phyloP scores from a whole-genome alignment of 2,888 invertebrate genomes.

The Busseola fusca region DNA sequence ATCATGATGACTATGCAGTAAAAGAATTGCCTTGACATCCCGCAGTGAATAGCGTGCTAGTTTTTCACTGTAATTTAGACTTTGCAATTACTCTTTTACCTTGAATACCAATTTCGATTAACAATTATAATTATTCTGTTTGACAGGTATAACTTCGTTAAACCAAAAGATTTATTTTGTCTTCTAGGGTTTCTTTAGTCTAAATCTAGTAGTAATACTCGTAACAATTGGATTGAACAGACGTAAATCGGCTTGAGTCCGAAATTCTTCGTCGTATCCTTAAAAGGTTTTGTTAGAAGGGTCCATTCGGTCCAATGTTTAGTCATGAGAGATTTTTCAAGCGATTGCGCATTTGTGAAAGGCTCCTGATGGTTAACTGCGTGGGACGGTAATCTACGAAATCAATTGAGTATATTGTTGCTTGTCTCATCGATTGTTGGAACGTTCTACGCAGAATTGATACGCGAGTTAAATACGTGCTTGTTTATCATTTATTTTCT shows the following conservation, averaged over 20 bases:
- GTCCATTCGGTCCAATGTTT: constrained; percentile 23
- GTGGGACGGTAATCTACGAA: constrained; percentile 37
- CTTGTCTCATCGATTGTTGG: constrained; percentile 25
- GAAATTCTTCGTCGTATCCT: constrained; percentile 17
- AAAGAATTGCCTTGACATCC: constrained; percentile 36
- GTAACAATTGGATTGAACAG: constrained; percentile 38
- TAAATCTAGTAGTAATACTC: constrained; percentile 9
- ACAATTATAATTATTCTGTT: constrained; percentile 20
- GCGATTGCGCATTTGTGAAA: constrained; percentile 38
- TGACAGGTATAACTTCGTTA: constrained; percentile 10
- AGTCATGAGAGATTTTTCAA: constrained; percentile 48
- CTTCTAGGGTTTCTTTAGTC: constrained; percentile 50
- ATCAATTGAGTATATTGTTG: constrained; percentile 45
- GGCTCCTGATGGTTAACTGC: constrained; percentile 27
- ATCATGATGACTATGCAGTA: constrained; percentile 44
- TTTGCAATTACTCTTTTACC: constrained; percentile 32
- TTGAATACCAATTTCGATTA: constrained; percentile 32
- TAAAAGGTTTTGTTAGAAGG: constrained; percentile 32
- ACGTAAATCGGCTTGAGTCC: constrained; percentile 28
- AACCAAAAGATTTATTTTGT: constrained; percentile 28
- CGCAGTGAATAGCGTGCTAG: constrained; percentile 26
- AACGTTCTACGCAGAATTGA: constrained; percentile 43
- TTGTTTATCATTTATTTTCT: constrained; percentile 1
- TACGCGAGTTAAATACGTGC: constrained; percentile 17
- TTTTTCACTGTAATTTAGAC: constrained; percentile 25